Percentiles rank a stretch among this genome's conserved stretches.
These are phyloP conservation scores for Champsocephalus esox DNA, from an alignment of 2,797 vertebrate genomes.

Conservation along the genomic window DNA sequence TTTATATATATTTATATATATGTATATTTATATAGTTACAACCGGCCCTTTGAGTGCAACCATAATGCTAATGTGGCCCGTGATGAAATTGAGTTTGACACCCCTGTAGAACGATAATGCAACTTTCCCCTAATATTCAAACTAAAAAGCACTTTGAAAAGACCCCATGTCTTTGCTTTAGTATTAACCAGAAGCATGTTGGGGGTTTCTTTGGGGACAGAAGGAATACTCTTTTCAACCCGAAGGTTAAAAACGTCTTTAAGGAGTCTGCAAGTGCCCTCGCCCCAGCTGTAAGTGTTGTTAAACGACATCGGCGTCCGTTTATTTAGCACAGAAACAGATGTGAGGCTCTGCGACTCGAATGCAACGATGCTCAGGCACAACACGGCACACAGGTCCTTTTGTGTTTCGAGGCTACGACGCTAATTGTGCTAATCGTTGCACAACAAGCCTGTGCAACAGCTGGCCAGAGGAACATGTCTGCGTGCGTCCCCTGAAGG, in stretches of 20 bases:
- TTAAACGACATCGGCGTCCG: background rate
- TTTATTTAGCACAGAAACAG: background rate
- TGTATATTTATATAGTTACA: too few relatives aligned
- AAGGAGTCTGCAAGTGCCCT: background rate
- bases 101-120: too few relatives aligned
- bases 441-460: conserved; percentile 26
- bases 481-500: background rate
- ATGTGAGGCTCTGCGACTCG: conserved; percentile 3
- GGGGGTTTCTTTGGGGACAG: background rate
- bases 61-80: too few relatives aligned
- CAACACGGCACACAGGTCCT: conserved; percentile 5
- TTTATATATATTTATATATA: too few relatives aligned
- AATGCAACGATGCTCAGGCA: background rate
- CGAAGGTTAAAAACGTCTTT: accelerated
- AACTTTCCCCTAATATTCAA: background rate
- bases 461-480: conserved; percentile 1
- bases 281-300: conserved; percentile 3
- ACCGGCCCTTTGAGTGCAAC: too few relatives aligned
- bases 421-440: conserved; percentile 19
- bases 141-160: background rate
- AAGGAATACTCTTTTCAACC: background rate
- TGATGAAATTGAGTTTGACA: too few relatives aligned
- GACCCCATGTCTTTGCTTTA: background rate
- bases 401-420: conserved; percentile 8
- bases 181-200: background rate